Evolutionary conservation across 2,113 vertebrate genomes (phyloP), one percentile per base, ranked within the genome.

Genomic region (Emberiza fucata): DNA sequence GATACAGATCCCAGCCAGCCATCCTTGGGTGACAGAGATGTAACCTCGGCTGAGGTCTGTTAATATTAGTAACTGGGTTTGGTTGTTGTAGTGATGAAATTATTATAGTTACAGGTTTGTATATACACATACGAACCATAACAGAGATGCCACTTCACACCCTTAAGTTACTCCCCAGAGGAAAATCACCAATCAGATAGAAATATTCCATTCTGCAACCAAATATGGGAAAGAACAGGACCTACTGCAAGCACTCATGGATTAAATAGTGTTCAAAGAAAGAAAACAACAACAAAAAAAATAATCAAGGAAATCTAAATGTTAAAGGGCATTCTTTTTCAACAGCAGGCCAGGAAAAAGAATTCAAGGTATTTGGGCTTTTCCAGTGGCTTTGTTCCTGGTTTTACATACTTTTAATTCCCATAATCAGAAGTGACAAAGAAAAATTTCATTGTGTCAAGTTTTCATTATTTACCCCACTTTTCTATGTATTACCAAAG

Each of bases 211-310:
- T 79, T 85, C 84, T 57, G 53, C 70, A 96, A 89, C 93, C 95
- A 96, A 91, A 97, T 95, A 96, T 84, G 95, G 95, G 75, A 95
- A 96, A 91, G 76, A 95, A 39, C 39, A 79, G 33, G 70, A 89
- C 24, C 87, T 86, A 60, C 6, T 87, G 54, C 50, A 50, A 57
- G 23, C 70, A 75, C 44, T 48, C 31, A 45, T 76, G 57, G 45
- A 86, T 87, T 60, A 87, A 95, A 23, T 59, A 50, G 35, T 59
- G 40, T 69, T 89, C 50, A 81, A 81, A 65, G 23, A 9, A 29
- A 45, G 31, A 78, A 61, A 31, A 11, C 37, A 37, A 37, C n/a
- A n/a, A n/a, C 5, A 8, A 12, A 16, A 40, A 53, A 31, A 51
- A 50, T 29, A 39, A 8, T 14, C 4, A 61, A 40, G 22, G 53